Base-by-base conservation (phyloP, 2,113 vertebrate species). In the Colius striatus region DNA sequence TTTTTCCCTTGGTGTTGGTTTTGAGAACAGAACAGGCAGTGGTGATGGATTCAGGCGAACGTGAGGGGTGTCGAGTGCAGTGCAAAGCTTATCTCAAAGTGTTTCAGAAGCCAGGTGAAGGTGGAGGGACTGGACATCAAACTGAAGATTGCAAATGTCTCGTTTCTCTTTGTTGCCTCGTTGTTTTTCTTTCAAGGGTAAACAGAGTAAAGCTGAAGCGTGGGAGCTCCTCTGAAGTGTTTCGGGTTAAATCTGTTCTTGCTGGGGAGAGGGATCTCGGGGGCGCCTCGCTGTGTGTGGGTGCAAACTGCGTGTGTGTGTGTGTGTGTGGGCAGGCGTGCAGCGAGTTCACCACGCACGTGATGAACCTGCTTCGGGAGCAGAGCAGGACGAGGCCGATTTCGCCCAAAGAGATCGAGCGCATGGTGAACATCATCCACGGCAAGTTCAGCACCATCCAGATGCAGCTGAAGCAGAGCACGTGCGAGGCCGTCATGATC, bases 391-490 rank as follows among this genome's bases (percentile, higher is more conserved):
- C 98, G 15, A 97, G 98, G 76, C 98, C 99, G 13, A 98, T 99
- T 96, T 98, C 98, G 3, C 98, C 98, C 67, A 98, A 98, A 87
- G 98, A 99, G 97, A 99, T 99, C 21, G 98, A 99, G 96, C 97
- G 97, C 81, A 98, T 99, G 98, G 98, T 99, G 82, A 95, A 97
- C 95, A 97, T 98, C 96, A 99, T 99, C 97, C 98, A 99, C 57
- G 97, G 98, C 92, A 99, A 99, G 91, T 99, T 99, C 98, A 98
- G 98, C 96, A 98, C 98, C 97, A 99, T 99, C 96, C 98, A 98
- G 98, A 98, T 98, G 98, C 99, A 99, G 97, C 98, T 99, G 94
- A 98, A 99, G 96, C 99, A 99, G 97, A 99, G 98, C 97, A 98
- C 99, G 57, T 99, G 98, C 16, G 98, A 99, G 97, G 98, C 98